Evolutionary conservation across 2,113 vertebrate genomes (phyloP).

Genomic region (Neodon shergylaensis): DNA sequence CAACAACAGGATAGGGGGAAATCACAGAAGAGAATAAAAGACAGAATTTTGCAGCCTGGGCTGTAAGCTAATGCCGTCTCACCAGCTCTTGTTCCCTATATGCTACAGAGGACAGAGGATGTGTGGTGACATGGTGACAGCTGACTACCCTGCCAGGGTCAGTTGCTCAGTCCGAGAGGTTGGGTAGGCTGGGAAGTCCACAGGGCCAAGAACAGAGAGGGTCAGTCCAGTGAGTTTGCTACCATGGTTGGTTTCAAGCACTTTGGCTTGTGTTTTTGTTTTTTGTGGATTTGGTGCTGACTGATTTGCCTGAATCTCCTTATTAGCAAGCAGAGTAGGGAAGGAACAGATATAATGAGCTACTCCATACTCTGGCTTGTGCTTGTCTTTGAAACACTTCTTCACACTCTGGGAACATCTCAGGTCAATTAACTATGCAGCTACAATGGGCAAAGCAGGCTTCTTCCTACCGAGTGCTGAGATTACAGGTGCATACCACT

Average conservation of each 20-base stretch:
- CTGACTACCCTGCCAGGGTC: not conserved
- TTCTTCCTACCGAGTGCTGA: not conserved
- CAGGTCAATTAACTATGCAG: not conserved
- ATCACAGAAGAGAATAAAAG: conserved; percentile 41
- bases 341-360: not conserved
- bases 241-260: not conserved
- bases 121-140: not conserved
- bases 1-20: conserved; percentile 14
- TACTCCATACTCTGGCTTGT: not conserved
- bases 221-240: conserved; percentile 4
- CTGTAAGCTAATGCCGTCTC: not conserved
- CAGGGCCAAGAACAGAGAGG: conserved; percentile 26
- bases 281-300: not conserved
- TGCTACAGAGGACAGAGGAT: not conserved
- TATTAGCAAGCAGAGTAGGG: not conserved
- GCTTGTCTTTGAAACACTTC: not conserved
- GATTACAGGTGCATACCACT: not conserved
- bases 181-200: not conserved
- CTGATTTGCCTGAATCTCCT: not conserved
- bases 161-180: not conserved
- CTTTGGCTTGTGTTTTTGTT: not conserved
- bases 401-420: not conserved
- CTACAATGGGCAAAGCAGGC: not conserved
- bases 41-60: not conserved
- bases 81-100: not conserved